These are phyloP conservation scores for Ephydatia muelleri DNA, from an alignment of 37 sponge, comb jelly and placozoan species.

Conservation along the genomic window DNA sequence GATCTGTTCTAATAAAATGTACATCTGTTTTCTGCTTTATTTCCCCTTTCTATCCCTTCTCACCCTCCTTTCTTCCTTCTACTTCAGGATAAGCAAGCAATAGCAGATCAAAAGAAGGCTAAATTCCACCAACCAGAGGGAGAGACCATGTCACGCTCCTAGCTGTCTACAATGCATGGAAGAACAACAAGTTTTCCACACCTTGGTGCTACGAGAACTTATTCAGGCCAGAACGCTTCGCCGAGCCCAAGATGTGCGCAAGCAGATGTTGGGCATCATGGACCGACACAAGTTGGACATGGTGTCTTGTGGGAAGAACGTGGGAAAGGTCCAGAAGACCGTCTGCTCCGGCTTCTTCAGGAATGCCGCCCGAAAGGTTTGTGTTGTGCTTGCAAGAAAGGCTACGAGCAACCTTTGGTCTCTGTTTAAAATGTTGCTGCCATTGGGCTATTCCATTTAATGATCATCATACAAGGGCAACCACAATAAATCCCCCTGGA, in stretches of 20 bases:
- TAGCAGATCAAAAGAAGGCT: slow-evolving; percentile 95
- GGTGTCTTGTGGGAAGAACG: slow-evolving; percentile 89
- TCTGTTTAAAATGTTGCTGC: too few species aligned
- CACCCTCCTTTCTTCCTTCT: not conserved
- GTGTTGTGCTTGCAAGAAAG: too few species aligned
- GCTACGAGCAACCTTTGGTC: too few species aligned
- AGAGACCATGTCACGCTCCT: slow-evolving; percentile 96
- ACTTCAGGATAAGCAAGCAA: slow-evolving; percentile 88
- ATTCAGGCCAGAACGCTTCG: slow-evolving; percentile 90
- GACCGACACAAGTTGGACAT: slow-evolving; percentile 97
- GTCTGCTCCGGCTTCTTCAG: slow-evolving; percentile 96
- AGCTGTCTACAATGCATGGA: slow-evolving; percentile 98
- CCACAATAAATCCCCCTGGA: too few species aligned
- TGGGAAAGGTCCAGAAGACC: slow-evolving; percentile 92
- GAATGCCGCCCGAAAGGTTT: slow-evolving; percentile 93
- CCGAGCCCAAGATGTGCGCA: slow-evolving; percentile 92
- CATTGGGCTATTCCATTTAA: too few species aligned
- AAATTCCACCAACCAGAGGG: slow-evolving; percentile 98
- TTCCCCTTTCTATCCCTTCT: not conserved
- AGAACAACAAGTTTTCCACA: slow-evolving; percentile 94
- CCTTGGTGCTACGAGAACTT: slow-evolving; percentile 99
- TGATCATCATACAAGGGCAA: too few species aligned
- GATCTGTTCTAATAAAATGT: too few species aligned
- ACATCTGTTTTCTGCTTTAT: too few species aligned
- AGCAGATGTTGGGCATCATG: slow-evolving; percentile 99